These are phyloP conservation scores for Chunga burmeisteri DNA, from an alignment of 2,113 vertebrate genomes.

Conservation along the genomic window DNA sequence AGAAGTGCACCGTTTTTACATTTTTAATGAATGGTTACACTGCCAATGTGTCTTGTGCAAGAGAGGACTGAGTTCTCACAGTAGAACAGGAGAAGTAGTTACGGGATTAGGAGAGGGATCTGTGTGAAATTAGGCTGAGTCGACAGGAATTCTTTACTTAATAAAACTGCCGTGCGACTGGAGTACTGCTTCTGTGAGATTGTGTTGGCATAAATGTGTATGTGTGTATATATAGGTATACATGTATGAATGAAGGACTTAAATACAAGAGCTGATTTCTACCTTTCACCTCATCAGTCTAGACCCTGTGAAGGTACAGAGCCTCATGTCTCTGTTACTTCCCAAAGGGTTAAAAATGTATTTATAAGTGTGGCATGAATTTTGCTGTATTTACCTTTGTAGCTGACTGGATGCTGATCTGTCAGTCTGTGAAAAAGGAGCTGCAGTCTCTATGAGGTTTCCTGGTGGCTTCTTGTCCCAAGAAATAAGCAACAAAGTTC, in stretches of 20 bases:
- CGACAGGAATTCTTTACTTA: background rate
- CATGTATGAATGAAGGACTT: background rate
- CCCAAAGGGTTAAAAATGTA: background rate
- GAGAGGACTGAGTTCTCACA: background rate
- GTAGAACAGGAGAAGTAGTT: background rate
- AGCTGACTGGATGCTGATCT: background rate
- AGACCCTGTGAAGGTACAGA: background rate
- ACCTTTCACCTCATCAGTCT: background rate
- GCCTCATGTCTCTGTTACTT: background rate
- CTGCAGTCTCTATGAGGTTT: background rate
- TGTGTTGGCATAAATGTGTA: background rate
- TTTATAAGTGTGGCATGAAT: background rate
- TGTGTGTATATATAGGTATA: fast-evolving
- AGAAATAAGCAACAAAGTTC: background rate
- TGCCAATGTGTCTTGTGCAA: background rate
- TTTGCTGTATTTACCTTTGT: background rate
- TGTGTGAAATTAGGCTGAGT: background rate
- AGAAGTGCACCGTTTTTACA: background rate
- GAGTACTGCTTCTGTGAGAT: background rate
- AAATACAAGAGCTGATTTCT: background rate
- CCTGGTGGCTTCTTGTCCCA: background rate
- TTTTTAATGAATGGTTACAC: background rate
- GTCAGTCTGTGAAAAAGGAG: background rate
- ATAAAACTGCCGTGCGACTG: background rate
- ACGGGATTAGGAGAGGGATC: background rate